Evolutionary conservation across 1,140 invertebrate genomes (phyloP).

Genomic region (Melitaea cinxia): DNA sequence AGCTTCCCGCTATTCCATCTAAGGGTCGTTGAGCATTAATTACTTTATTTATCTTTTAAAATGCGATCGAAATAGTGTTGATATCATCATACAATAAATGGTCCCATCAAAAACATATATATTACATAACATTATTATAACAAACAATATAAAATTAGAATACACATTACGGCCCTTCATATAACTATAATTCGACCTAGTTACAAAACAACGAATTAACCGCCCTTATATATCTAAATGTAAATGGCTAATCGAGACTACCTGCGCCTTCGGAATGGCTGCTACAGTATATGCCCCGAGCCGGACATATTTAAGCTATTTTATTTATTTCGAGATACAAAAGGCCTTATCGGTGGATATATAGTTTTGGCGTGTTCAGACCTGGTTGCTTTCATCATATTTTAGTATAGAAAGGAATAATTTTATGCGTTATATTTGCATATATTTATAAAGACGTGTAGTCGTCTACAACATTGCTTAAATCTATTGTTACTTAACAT

Average conservation of each 20-base stretch:
- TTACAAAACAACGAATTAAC: background rate
- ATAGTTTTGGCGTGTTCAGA: conserved; percentile 48
- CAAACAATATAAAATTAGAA: conserved; percentile 6
- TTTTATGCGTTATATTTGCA: background rate
- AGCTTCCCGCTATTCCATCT: too few species aligned
- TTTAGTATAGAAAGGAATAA: background rate
- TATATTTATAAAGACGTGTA: too few species aligned
- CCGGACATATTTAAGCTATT: conserved; percentile 75
- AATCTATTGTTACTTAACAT: too few species aligned
- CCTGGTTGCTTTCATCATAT: conserved; percentile 25
- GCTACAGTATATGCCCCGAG: conserved; percentile 38
- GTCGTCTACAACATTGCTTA: too few species aligned
- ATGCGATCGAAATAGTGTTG: too few species aligned
- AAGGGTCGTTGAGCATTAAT: too few species aligned
- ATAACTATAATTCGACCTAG: background rate
- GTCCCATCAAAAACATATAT: too few species aligned
- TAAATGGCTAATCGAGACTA: conserved; percentile 33
- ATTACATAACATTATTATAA: conserved; percentile 7
- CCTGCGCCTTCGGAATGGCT: conserved; percentile 19
- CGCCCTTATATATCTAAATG: conserved; percentile 28
- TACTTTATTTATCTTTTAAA: too few species aligned
- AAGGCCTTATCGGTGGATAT: conserved; percentile 69
- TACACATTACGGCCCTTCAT: background rate
- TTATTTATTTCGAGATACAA: conserved; percentile 78
- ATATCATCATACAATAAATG: too few species aligned